Evolutionary conservation across 1,140 invertebrate genomes (phyloP), one percentile per base, ranked within the genome.

Genomic region (Drosophila mojavensis): DNA sequence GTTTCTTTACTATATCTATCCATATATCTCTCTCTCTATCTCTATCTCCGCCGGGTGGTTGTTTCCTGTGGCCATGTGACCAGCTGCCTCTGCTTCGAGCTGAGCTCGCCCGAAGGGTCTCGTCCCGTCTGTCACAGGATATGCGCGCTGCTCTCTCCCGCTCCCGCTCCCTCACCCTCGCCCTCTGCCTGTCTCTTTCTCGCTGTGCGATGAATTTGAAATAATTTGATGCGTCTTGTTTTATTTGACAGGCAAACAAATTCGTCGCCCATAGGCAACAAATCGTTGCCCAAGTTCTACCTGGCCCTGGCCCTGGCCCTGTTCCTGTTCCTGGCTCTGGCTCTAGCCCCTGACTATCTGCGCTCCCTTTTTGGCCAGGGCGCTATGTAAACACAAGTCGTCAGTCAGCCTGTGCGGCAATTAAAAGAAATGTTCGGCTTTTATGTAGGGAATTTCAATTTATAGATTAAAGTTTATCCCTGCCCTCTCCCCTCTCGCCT

Each of bases 161-260:
- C 3, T 28, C 3, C 28, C 28, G 2, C 28, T 5, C 28, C 5
- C 28, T 30, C 20, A 24, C 20, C 20, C 28, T 30, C 28, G 2
- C 4, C 5, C 4, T 5, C 28, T 30, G 2, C 11, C 17, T 53
- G 58, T 58, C 55, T 47, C 33, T 7, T 6, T 33, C 33, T 33
- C 33, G 33, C 63, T 63, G 85, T 59, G 79, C 83, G 76, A 86
- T 88, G 89, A 88, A 88, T 88, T 88, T 83, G 72, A 88, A 88
- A 86, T 88, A 86, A 88, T 88, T 88, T 88, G 79, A 88, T 89
- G 83, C 77, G 84, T 88, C 84, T 88, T 89, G 84, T 88, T 88
- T 88, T 88, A 89, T 88, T 89, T 88, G 83, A 89, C 83, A 89
- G 84, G 36, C 76, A 79, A 74, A 89, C 83, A 89, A 86, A 88